These are phyloP conservation scores for Palloptera scutellata DNA, from an alignment of 2,888 invertebrate species.

Conservation along the genomic window DNA sequence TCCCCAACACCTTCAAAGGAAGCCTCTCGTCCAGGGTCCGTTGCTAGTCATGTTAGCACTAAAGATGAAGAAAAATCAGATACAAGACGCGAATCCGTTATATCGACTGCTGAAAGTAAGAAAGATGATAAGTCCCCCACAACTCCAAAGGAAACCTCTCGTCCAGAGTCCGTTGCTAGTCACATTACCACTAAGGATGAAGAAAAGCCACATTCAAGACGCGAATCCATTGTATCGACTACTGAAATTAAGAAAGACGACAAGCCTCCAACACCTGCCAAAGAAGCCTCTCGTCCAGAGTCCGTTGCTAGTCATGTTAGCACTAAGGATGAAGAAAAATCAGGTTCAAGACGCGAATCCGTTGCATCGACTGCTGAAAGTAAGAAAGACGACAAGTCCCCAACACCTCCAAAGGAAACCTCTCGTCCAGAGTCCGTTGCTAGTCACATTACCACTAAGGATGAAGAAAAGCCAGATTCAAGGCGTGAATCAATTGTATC, in stretches of 20 bases:
- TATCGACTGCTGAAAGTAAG: slow-evolving; percentile 32
- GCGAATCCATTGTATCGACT: slow-evolving; percentile 24
- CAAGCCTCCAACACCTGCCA: slow-evolving; percentile 22
- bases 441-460: slow-evolving; percentile 10
- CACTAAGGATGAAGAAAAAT: slow-evolving; percentile 17
- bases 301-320: slow-evolving; percentile 38
- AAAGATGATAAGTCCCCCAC: slow-evolving; percentile 27
- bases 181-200: slow-evolving; percentile 21
- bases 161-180: slow-evolving; percentile 34
- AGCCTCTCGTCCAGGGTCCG: slow-evolving; percentile 39
- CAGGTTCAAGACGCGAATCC: slow-evolving; percentile 34
- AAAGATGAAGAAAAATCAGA: slow-evolving; percentile 32
- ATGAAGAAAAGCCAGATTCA: slow-evolving; percentile 23
- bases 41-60: slow-evolving; percentile 33
- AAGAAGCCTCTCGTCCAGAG: slow-evolving; percentile 46
- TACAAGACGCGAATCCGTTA: slow-evolving; percentile 32
- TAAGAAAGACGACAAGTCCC: slow-evolving; percentile 28
- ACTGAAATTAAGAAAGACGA: slow-evolving; percentile 32
- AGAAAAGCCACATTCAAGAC: slow-evolving; percentile 24
- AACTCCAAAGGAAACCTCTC: slow-evolving; percentile 25
- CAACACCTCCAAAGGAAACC: slow-evolving; percentile 19
- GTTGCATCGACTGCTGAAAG: slow-evolving; percentile 16
- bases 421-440: slow-evolving; percentile 37
- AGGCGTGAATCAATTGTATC: slow-evolving; percentile 30
- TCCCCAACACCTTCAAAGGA: slow-evolving; percentile 29